phyloP scores from a whole-genome alignment of 2,888 invertebrate genomes.

The Epinotia demarniana region DNA sequence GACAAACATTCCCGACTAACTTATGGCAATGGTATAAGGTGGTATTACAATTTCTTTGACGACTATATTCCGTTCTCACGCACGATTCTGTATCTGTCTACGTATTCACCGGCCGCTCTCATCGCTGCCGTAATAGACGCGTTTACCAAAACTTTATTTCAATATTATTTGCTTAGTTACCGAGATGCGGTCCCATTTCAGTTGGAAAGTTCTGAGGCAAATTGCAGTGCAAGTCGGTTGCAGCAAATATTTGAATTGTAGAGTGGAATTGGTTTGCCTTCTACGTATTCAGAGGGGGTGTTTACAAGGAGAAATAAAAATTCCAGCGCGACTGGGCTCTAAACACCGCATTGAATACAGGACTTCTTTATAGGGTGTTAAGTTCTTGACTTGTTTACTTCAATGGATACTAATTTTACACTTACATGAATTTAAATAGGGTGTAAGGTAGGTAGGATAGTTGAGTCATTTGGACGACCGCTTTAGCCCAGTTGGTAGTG shows the following conservation, averaged over 20 bases:
- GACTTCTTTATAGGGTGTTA: constrained; percentile 45
- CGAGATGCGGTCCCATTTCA: constrained; percentile 48
- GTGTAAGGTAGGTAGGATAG: too few species aligned
- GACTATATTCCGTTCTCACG: too few species aligned
- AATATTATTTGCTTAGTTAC: constrained; percentile 41
- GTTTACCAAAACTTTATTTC: constrained; percentile 27
- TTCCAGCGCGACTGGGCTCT: constrained; percentile 50
- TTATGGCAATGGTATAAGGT: too few species aligned
- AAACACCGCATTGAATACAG: constrained; percentile 46
- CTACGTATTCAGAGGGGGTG: constrained; percentile 71
- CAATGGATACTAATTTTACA: neutral
- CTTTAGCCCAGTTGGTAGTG: too few species aligned
- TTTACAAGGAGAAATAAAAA: constrained; percentile 77
- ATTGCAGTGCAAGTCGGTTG: constrained; percentile 75
- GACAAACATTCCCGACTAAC: too few species aligned
- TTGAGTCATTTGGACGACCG: too few species aligned
- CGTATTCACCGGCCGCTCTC: neutral
- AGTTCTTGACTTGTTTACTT: constrained; percentile 35
- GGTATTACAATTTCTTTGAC: too few species aligned
- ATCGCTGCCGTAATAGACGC: constrained; percentile 15
- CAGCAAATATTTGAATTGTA: constrained; percentile 81
- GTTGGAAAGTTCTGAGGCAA: constrained; percentile 65
- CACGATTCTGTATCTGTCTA: neutral
- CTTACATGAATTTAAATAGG: too few species aligned
- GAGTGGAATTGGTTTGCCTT: constrained; percentile 81